Evolutionary conservation across 2,888 invertebrate genomes (phyloP).

Genomic region (Hofmannophila pseudospretella): DNA sequence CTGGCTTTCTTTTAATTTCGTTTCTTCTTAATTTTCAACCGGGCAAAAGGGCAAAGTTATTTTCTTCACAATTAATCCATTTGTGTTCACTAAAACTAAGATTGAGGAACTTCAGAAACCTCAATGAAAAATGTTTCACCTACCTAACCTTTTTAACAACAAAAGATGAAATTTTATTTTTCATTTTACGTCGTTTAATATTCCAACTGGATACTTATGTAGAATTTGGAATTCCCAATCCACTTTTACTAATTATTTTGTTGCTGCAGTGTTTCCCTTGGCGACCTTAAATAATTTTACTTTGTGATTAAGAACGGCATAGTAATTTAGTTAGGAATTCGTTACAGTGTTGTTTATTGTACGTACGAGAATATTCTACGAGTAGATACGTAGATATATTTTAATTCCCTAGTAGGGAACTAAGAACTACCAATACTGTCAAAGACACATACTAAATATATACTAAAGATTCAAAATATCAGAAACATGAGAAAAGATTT

Average conservation of each 20-base stretch:
- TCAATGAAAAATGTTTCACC: too few species aligned
- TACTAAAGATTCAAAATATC: too few species aligned
- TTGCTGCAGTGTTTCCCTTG: conserved; percentile 3
- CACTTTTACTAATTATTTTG: conserved; percentile 5
- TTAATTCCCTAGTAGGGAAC: too few species aligned
- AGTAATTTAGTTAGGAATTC: background rate
- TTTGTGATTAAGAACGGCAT: conserved; percentile 1
- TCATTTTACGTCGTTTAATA: too few species aligned
- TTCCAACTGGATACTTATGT: background rate
- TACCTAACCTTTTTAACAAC: too few species aligned
- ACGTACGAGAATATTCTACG: too few species aligned
- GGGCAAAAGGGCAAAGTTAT: conserved; percentile 11
- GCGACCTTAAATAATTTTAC: conserved; percentile 3
- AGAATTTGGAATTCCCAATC: background rate
- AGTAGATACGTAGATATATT: too few species aligned
- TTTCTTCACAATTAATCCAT: conserved; percentile 3
- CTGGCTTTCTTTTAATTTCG: conserved; percentile 21
- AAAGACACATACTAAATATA: too few species aligned
- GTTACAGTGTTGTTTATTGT: background rate
- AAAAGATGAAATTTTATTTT: too few species aligned
- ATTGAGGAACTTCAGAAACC: background rate
- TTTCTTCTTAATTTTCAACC: conserved; percentile 20
- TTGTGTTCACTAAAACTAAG: conserved; percentile 1
- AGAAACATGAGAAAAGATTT: too few species aligned
- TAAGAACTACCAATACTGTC: too few species aligned